Conservation (phyloP, 2,113 vertebrate genomes). For the Candoia aspera region DNA sequence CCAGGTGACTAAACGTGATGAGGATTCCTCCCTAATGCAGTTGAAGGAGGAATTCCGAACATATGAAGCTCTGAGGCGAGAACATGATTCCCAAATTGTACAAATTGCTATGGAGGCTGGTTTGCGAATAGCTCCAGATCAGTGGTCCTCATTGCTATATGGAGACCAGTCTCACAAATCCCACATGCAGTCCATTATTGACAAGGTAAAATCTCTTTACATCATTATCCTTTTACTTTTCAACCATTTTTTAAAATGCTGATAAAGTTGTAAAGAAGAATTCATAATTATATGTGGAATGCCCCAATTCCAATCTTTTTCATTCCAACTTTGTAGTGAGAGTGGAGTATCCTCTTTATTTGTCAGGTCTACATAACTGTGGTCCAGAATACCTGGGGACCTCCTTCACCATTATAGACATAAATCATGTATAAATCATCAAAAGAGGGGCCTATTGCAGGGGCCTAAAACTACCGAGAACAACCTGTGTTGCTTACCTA, state of each 20-base stretch:
- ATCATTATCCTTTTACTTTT: not conserved
- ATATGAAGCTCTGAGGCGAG: slow-evolving; percentile 91
- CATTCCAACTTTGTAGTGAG: not conserved
- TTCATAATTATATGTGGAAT: not conserved
- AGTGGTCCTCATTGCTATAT: slow-evolving; percentile 96
- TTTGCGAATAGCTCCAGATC: slow-evolving; percentile 96
- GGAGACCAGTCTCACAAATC: slow-evolving; percentile 98
- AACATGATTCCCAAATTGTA: slow-evolving; percentile 98
- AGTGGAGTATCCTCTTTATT: not conserved
- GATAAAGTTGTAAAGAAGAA: not conserved
- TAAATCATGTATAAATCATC: not conserved
- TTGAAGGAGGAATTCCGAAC: slow-evolving; percentile 97
- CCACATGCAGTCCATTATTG: slow-evolving; percentile 99
- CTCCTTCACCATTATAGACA: not conserved
- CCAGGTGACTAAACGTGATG: slow-evolving; percentile 96
- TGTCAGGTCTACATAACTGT: not conserved
- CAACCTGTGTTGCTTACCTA: not conserved
- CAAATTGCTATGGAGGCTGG: slow-evolving; percentile 99
- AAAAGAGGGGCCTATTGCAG: not conserved
- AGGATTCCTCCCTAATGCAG: slow-evolving; percentile 98
- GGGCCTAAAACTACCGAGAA: not conserved
- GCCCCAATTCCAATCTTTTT: not conserved
- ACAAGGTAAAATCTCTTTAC: slow-evolving; percentile 85
- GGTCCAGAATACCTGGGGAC: not conserved
- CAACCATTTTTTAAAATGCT: not conserved